These are phyloP conservation scores for Neofelis nebulosa DNA, from an alignment of 2,113 vertebrate genomes.

Conservation along the genomic window DNA sequence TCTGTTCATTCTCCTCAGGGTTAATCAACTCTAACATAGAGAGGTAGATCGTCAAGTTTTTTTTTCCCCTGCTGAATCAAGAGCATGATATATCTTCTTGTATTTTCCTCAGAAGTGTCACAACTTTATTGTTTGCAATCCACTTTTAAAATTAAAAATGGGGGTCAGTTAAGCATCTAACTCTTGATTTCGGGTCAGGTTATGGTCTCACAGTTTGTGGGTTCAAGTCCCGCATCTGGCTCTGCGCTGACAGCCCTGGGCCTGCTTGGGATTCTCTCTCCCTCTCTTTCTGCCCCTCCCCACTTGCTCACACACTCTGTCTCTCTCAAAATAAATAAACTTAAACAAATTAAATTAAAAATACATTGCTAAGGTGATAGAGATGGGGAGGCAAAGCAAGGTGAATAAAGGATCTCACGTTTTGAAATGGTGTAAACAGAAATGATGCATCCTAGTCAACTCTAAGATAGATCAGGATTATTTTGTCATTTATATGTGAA, in stretches of 20 bases:
- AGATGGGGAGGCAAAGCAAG: neutral
- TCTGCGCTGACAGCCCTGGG: too few species aligned
- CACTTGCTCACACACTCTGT: too few species aligned
- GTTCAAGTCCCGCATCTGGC: too few species aligned
- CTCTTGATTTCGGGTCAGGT: too few species aligned
- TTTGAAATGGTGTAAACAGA: neutral
- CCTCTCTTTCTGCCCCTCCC: too few species aligned
- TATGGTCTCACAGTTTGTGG: too few species aligned
- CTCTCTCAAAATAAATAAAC: too few species aligned
- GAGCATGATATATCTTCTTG: neutral
- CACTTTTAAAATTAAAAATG: constrained; percentile 38
- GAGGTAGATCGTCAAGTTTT: neutral
- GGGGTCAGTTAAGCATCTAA: too few species aligned
- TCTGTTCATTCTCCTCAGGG: neutral
- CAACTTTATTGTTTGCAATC: constrained; percentile 19
- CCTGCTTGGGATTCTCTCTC: too few species aligned
- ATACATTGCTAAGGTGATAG: neutral
- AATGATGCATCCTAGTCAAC: neutral
- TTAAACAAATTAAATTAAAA: neutral
- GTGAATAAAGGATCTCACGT: neutral
- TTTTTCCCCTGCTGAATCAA: neutral
- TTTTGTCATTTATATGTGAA: neutral
- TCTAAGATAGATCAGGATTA: neutral
- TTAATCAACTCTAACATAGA: neutral
- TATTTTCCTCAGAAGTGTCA: neutral